phyloP scores from a whole-genome alignment of 2,797 vertebrate species.

The Chrysocyon brachyurus region DNA sequence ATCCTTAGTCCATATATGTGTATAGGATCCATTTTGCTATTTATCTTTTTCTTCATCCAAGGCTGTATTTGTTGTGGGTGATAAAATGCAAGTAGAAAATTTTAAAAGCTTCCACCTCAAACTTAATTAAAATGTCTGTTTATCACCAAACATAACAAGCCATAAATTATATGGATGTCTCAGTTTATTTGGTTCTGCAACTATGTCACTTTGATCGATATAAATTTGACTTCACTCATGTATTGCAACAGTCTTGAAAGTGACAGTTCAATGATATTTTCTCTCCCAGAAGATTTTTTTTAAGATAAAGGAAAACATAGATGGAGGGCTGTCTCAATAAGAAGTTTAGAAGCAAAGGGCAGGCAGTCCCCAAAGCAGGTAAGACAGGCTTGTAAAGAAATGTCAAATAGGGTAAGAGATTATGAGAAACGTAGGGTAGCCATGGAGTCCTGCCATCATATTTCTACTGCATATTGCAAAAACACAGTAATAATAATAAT shows the following conservation, averaged over 20 bases:
- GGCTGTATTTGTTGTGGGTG: conserved; percentile 73
- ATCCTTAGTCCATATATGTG: background rate
- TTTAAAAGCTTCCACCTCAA: conserved; percentile 80
- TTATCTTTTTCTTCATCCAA: conserved; percentile 77
- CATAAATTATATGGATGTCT: conserved; percentile 86
- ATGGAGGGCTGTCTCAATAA: conserved; percentile 20
- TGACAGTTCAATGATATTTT: conserved; percentile 77
- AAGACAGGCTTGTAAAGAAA: background rate
- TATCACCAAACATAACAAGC: conserved; percentile 84
- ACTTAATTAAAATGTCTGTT: conserved; percentile 88
- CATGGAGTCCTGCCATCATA: background rate
- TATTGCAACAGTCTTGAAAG: conserved; percentile 77
- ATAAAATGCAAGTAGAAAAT: conserved; percentile 77
- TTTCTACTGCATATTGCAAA: too few relatives aligned
- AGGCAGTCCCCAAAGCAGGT: too few relatives aligned
- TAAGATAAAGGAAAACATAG: conserved; percentile 62
- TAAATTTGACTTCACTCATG: conserved; percentile 78
- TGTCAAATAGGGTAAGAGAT: background rate
- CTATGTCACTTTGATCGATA: conserved; percentile 86
- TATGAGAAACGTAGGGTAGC: fast-evolving
- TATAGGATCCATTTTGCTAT: conserved; percentile 44
- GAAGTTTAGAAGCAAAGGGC: background rate
- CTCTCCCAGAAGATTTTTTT: background rate
- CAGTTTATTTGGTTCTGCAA: conserved; percentile 85
- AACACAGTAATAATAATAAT: background rate